Evolutionary conservation across 2,797 vertebrate species (phyloP), one percentile per base, ranked within the genome.

Genomic region (Chelon labrosus): DNA sequence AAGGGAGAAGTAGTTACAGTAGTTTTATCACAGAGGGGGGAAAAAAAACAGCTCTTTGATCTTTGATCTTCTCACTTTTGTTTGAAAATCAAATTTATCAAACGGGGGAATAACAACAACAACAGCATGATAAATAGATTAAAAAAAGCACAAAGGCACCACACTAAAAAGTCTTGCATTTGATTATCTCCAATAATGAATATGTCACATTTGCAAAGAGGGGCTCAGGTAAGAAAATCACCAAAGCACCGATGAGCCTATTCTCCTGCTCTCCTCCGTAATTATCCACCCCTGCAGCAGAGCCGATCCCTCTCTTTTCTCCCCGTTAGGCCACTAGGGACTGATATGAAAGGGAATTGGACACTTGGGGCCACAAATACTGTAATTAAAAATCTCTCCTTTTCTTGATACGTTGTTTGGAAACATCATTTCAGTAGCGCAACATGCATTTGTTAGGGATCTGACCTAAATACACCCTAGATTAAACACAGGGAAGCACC

Each of bases 291-390:
- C 89, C 88, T 89, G 87, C 85, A 84, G 90, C 64, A 73, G 75
- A 88, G 83, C 61, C 73, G 85, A 90, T 91, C 88, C 88, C 89
- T 89, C 89, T 90, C 85, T 87, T 84, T 90, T 87, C 87, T 92
- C 89, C 88, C 85, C 89, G 89, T 91, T 75, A 75, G 84, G 90
- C 89, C 93, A 87, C 91, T 58, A 59, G 94, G 90, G 94, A 94
- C 90, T 80, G 86, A 93, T 95, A 95, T 95, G 93, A 95, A 95
- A 95, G 94, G 94, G 94, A 95, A 94, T 94, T 93, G 91, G 92
- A 92, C 94, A 92, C 93, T 90, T 89, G 93, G 94, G 94, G 91
- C 92, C 89, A 91, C 89, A 94, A 92, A 92, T 91, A 92, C 77
- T 80, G 94, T 95, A 94, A 95, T 95, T 95, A 95, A 94, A 95